Percentiles rank a stretch among this genome's conserved stretches.
phyloP scores from a whole-genome alignment of 1,140 invertebrate genomes.

The Venturia canescens region DNA sequence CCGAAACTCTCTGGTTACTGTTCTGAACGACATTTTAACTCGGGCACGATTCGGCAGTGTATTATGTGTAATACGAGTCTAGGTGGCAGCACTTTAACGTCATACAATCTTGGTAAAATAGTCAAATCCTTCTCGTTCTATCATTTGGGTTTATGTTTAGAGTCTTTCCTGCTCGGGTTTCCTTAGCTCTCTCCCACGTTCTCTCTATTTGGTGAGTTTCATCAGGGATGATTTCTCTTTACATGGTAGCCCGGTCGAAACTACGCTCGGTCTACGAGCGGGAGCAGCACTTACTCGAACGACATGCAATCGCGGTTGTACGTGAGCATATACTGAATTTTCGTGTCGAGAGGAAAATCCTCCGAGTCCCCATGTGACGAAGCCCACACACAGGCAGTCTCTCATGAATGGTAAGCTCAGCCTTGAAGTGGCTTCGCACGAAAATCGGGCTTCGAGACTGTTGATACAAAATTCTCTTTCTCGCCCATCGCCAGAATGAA shows the following conservation, averaged over 20 bases:
- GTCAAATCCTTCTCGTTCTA: slow-evolving; percentile 21
- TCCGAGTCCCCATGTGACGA: not conserved
- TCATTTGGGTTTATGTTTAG: slow-evolving; percentile 21
- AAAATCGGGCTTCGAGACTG: not conserved
- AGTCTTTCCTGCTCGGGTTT: slow-evolving; percentile 9
- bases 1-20: too few species aligned
- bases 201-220: slow-evolving; percentile 6
- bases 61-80: slow-evolving; percentile 1
- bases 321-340: slow-evolving; percentile 31
- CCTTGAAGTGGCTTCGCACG: not conserved
- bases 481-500: not conserved
- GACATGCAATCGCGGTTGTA: slow-evolving; percentile 37
- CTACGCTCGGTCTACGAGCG: not conserved
- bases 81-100: not conserved
- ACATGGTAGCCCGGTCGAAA: not conserved
- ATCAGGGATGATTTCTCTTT: not conserved
- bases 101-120: not conserved
- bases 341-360: slow-evolving; percentile 8
- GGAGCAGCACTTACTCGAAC: slow-evolving; percentile 32
- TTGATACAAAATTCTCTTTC: slow-evolving; percentile 3
- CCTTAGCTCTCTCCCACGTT: not conserved
- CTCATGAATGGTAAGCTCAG: slow-evolving; percentile 4
- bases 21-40: not conserved
- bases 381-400: slow-evolving; percentile 20
- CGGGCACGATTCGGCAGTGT: not conserved